Evolutionary conservation across 1,140 invertebrate species (phyloP), one percentile per base, ranked within the genome.

Genomic region (Augochlora pura): DNA sequence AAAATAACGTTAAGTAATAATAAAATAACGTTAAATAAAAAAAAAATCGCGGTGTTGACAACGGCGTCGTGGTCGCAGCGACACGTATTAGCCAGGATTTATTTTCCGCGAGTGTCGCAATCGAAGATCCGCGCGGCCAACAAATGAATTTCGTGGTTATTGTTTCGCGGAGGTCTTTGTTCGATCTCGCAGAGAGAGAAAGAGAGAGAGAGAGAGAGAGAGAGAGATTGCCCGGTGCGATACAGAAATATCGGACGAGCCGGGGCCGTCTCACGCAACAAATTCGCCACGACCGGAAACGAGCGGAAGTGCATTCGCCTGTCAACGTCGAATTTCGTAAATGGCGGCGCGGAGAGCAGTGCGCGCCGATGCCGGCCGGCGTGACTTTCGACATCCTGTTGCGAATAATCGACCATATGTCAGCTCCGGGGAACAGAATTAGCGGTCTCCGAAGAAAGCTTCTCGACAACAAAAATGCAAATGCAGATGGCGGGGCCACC

Each of bases 341-440:
- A 57, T 65, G 65, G 52, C 49, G 71, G 69, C 25, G 49, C 77
- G 32, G 32, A 2, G 32, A 32, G 32, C 72, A 74, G 82, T 80
- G 69, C 63, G 76, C 71, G 70, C 77, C 73, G 75, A 83, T 83
- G 75, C 66, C 81, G 64, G 73, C n/a, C 80, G 73, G 63, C 78
- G 67, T 69, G 77, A 79, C 82, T 85, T 85, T 85, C 82, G 77
- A 85, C 83, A 85, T 85, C 83, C 83, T 85, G 83, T 80, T 71
- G 77, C 83, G 49, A 84, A 84, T 79, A 80, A 85, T 85, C 71
- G 77, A 49, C 83, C 82, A 85, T 84, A 84, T 84, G 82, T 60
- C 54, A 66, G 59, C 62, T 12, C 42, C 42, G 42, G 77, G 69
- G 71, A 54, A 66, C 71, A 60, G 83, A 85, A 85, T 85, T 85